These are phyloP conservation scores for Drosophila nr. medialis DNA, from an alignment of 2,888 invertebrate species.

Conservation along the genomic window DNA sequence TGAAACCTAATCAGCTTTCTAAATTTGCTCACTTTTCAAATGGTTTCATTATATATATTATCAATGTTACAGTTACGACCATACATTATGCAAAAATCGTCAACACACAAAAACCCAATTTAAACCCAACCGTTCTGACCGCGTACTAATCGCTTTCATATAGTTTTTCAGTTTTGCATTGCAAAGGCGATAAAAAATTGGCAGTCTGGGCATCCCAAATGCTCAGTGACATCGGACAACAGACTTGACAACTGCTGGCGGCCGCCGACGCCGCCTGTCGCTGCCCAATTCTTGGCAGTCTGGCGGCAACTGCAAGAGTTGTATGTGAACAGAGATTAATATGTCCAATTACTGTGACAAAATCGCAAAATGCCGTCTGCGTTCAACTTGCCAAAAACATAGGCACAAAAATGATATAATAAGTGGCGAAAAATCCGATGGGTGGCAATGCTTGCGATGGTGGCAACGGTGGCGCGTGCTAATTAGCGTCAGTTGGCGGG, in stretches of 20 bases:
- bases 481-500: conserved; percentile 77
- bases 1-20: not conserved
- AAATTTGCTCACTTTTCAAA: not conserved
- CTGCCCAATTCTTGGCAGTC: conserved; percentile 61
- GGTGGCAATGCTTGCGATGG: conserved; percentile 40
- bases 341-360: conserved; percentile 85
- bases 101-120: conserved; percentile 19
- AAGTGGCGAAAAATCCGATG: conserved; percentile 60
- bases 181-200: conserved; percentile 62
- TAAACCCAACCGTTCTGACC: conserved; percentile 8
- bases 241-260: conserved; percentile 43
- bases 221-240: conserved; percentile 40
- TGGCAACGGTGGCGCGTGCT: conserved; percentile 73
- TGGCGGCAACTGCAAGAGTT: conserved; percentile 58
- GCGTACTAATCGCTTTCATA: conserved; percentile 41
- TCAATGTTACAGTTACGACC: not conserved
- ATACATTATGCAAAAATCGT: conserved; percentile 27
- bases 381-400: conserved; percentile 60
- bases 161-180: conserved; percentile 38
- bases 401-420: conserved; percentile 73
- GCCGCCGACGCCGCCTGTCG: conserved; percentile 54
- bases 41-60: not conserved
- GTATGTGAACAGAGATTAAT: conserved; percentile 83
- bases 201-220: conserved; percentile 61
- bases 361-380: conserved; percentile 83